These are phyloP conservation scores for Orthosia cruda DNA, from an alignment of 2,888 invertebrate genomes.

Conservation along the genomic window DNA sequence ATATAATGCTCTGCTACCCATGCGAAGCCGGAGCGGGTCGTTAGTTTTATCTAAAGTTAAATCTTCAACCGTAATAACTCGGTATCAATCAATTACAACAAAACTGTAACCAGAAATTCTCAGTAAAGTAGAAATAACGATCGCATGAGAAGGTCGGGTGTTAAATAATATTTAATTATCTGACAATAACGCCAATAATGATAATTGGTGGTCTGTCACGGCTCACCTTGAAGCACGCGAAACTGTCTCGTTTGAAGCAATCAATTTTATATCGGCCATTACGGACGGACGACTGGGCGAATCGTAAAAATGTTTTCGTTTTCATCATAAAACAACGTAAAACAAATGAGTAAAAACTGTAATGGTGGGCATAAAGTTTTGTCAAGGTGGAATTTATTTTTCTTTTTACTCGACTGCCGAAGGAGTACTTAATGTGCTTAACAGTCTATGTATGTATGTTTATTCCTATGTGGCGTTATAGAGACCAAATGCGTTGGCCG, in stretches of 20 bases:
- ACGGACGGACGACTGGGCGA: constrained; percentile 12
- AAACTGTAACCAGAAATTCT: neutral
- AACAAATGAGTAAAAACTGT: constrained; percentile 19
- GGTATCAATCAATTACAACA: neutral
- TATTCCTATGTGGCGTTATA: too few species aligned
- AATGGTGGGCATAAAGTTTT: constrained; percentile 17
- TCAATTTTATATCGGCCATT: constrained; percentile 46
- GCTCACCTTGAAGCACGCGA: constrained; percentile 69
- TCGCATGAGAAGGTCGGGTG: constrained; percentile 60
- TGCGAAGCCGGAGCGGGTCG: too few species aligned
- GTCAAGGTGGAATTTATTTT: constrained; percentile 3
- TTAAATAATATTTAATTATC: constrained; percentile 64
- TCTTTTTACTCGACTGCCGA: too few species aligned
- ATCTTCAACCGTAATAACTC: neutral
- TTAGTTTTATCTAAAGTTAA: too few species aligned
- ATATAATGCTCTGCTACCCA: too few species aligned
- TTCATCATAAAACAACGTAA: constrained; percentile 38
- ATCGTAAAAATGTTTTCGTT: constrained; percentile 55
- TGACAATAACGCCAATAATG: constrained; percentile 52
- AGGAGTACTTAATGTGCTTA: too few species aligned
- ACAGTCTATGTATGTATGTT: too few species aligned
- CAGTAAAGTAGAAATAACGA: neutral
- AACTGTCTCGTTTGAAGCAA: constrained; percentile 35
- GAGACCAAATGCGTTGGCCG: too few species aligned
- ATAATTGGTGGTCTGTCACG: constrained; percentile 49